phyloP scores from a whole-genome alignment of 2,888 invertebrate species.

The Pteria penguin region DNA sequence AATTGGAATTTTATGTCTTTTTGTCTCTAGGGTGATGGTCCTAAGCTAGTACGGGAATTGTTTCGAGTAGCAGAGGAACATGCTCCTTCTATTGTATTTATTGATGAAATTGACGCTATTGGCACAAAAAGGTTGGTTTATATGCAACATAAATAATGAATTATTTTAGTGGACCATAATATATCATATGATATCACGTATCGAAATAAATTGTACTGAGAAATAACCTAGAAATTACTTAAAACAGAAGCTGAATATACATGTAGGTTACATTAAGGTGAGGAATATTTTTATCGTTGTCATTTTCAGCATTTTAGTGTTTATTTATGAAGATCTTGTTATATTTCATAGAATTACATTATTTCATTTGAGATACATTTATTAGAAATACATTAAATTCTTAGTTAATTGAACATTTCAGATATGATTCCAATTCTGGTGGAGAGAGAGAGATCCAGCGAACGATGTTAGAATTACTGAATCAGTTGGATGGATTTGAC shows the following conservation, averaged over 20 bases:
- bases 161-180: no score
- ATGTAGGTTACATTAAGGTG: no score
- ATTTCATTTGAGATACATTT: background rate
- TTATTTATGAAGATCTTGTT: background rate
- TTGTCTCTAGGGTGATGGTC: conserved; percentile 92
- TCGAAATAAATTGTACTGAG: no score
- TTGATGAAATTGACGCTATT: conserved; percentile 99
- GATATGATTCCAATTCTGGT: conserved; percentile 99
- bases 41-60: conserved; percentile 97
- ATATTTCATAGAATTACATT: background rate
- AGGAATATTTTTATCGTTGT: background rate
- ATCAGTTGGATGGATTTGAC: conserved; percentile 99
- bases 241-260: no score
- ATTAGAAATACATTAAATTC: background rate
- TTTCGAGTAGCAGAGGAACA: conserved; percentile 99
- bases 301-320: background rate
- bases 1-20: background rate
- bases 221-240: no score
- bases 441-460: conserved; percentile 99
- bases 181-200: no score
- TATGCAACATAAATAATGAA: no score
- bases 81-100: conserved; percentile 99
- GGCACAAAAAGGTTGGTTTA: conserved; percentile 97
- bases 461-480: conserved; percentile 99
- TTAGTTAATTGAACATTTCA: conserved; percentile 44